Evolutionary conservation across 2,113 vertebrate genomes (phyloP).

Genomic region (Naja naja): DNA sequence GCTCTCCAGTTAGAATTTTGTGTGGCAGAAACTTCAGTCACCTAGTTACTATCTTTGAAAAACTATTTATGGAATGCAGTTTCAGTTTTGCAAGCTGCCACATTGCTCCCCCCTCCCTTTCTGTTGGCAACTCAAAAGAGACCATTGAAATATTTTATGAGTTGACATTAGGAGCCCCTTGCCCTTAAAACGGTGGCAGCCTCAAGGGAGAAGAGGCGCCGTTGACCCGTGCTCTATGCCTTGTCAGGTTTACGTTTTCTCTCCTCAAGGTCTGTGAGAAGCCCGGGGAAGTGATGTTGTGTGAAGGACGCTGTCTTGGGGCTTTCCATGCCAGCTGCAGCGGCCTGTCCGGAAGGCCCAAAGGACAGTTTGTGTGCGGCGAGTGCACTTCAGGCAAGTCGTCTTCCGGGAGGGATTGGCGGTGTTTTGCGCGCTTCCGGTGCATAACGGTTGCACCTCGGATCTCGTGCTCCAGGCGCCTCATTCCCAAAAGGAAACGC

Average conservation of each 20-base stretch:
- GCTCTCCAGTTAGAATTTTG: too few relatives aligned
- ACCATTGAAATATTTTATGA: too few relatives aligned
- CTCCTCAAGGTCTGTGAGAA: constrained; percentile 85
- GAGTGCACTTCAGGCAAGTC: constrained; percentile 88
- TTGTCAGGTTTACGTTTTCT: constrained; percentile 11
- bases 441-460: background rate
- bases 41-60: too few relatives aligned
- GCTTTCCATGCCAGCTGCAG: constrained; percentile 90
- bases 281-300: constrained; percentile 84
- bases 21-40: too few relatives aligned
- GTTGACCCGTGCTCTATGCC: background rate
- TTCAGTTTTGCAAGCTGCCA: too few relatives aligned
- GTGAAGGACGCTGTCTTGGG: constrained; percentile 90
- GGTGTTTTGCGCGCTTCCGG: background rate
- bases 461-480: background rate
- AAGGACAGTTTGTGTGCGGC: constrained; percentile 83
- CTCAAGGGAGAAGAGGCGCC: constrained; percentile 25
- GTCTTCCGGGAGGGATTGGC: background rate
- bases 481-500: background rate
- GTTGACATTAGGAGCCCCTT: background rate
- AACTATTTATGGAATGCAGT: too few relatives aligned
- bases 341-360: constrained; percentile 74
- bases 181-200: constrained; percentile 13
- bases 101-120: too few relatives aligned
- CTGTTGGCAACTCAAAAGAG: too few relatives aligned